Evolutionary conservation across 2,888 invertebrate species (phyloP).

Genomic region (Linyphia triangularis): DNA sequence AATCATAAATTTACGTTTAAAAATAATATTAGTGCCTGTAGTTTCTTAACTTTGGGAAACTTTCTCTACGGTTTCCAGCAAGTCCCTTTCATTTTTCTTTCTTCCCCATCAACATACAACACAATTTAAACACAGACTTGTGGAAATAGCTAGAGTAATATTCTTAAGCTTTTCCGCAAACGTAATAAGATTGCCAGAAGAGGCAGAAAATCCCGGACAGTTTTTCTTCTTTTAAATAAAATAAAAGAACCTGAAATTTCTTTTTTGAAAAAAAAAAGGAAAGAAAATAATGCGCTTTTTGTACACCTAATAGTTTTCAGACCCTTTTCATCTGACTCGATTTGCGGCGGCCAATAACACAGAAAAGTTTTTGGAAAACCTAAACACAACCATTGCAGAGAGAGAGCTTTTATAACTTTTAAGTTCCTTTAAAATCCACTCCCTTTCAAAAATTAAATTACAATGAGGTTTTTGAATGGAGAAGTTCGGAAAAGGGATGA

Average conservation of each 20-base stretch:
- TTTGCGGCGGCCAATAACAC: conserved; percentile 37
- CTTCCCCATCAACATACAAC: background rate
- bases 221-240: conserved; percentile 45
- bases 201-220: conserved; percentile 1
- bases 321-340: conserved; percentile 41
- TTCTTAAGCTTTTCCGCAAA: conserved; percentile 51
- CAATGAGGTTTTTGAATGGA: conserved; percentile 35
- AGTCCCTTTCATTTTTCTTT: conserved; percentile 1
- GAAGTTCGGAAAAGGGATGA: conserved; percentile 5
- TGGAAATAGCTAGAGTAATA: conserved; percentile 57
- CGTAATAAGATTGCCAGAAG: conserved; percentile 50
- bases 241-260: conserved; percentile 17
- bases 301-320: conserved; percentile 42
- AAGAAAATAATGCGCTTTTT: conserved; percentile 51
- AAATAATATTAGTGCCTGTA: background rate
- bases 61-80: background rate
- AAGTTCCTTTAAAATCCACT: conserved; percentile 20
- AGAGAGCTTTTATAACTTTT: conserved; percentile 17
- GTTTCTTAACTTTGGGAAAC: too few relatives aligned
- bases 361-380: conserved; percentile 14
- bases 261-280: conserved; percentile 29
- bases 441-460: conserved; percentile 52
- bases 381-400: background rate
- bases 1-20: background rate
- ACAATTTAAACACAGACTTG: conserved; percentile 14